These are phyloP conservation scores for Manis crassicaudata DNA, from an alignment of 2,797 vertebrate genomes.

Conservation along the genomic window DNA sequence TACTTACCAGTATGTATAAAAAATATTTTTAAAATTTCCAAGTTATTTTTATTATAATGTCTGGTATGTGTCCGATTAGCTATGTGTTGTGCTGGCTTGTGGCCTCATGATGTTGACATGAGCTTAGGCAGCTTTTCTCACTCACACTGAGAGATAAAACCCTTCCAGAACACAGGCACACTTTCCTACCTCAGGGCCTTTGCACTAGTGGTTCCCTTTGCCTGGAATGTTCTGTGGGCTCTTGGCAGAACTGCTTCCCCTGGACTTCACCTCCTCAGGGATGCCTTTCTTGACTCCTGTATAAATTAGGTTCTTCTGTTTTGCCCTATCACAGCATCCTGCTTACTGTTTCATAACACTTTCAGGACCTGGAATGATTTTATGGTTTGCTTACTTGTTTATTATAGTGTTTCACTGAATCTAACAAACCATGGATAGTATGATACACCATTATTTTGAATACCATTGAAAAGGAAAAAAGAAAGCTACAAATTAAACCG, in stretches of 20 bases:
- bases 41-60: not conserved
- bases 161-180: not conserved
- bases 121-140: not conserved
- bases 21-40: not conserved
- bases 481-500: conserved; percentile 52
- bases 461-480: not conserved
- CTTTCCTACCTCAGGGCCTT: not conserved
- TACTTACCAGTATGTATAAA: not conserved
- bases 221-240: not conserved
- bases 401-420: not conserved
- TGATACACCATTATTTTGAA: not conserved
- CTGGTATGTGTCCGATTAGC: not conserved
- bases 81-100: not conserved
- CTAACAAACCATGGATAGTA: not conserved
- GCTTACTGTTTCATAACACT: not conserved
- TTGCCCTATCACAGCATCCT: not conserved
- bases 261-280: not conserved
- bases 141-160: not conserved
- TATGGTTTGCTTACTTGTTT: conserved; percentile 16
- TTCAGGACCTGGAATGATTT: not conserved
- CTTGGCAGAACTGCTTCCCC: not conserved
- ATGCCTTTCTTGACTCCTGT: not conserved
- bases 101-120: not conserved
- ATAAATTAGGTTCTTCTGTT: not conserved
- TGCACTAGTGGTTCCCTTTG: not conserved